Percentiles rank a stretch among this genome's conserved stretches.
These are phyloP conservation scores for Lasioglossum villosulum DNA, from an alignment of 2,888 invertebrate genomes.

Conservation along the genomic window DNA sequence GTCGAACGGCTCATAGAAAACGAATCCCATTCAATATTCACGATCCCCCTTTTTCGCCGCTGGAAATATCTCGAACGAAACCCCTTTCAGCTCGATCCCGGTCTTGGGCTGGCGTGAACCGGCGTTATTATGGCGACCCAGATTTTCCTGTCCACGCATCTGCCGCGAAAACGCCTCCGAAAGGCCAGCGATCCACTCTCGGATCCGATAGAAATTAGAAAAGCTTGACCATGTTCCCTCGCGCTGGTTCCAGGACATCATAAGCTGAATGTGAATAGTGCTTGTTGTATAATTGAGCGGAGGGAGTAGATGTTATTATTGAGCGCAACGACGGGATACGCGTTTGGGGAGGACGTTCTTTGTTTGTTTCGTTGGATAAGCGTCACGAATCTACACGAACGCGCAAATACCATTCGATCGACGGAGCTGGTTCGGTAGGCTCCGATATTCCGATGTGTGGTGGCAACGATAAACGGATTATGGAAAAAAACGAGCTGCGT, in stretches of 20 bases:
- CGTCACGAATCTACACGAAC: not conserved
- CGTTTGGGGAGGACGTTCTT: not conserved
- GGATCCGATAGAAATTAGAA: not conserved
- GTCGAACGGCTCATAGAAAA: conserved; percentile 62
- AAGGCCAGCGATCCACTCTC: conserved; percentile 13
- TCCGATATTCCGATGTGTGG: not conserved
- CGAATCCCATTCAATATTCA: conserved; percentile 77
- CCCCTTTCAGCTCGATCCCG: conserved; percentile 64
- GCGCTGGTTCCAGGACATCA: no score
- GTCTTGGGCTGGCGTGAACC: conserved; percentile 35
- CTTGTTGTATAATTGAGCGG: not conserved
- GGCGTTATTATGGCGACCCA: conserved; percentile 36
- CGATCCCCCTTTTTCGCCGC: conserved; percentile 65
- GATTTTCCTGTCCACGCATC: conserved; percentile 50
- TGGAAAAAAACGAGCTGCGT: not conserved
- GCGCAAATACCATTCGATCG: not conserved
- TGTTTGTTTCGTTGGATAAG: not conserved
- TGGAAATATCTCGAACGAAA: conserved; percentile 41
- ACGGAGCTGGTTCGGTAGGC: not conserved
- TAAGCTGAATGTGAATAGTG: no score
- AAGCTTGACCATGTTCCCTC: not conserved
- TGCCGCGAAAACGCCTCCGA: conserved; percentile 24
- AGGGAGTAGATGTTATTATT: not conserved
- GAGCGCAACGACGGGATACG: not conserved
- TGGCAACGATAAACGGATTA: not conserved